Evolutionary conservation across 2,888 invertebrate species (phyloP).

Genomic region (Chouioia cunea): DNA sequence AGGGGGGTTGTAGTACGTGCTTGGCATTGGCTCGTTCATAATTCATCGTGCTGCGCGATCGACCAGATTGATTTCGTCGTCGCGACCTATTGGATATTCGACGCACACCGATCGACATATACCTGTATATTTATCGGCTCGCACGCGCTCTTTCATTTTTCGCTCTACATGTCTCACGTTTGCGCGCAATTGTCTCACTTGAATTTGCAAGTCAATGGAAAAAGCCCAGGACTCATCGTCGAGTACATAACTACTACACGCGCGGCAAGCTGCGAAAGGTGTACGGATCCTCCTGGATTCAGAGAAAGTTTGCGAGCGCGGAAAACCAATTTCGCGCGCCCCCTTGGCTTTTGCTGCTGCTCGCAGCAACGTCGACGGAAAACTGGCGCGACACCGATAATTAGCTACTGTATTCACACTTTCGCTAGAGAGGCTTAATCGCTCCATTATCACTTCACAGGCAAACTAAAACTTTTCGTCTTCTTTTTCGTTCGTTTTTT

Average conservation of each 20-base stretch:
- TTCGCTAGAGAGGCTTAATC: constrained; percentile 5
- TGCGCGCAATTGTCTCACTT: constrained; percentile 45
- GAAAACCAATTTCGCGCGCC: constrained; percentile 46
- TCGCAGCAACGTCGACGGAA: constrained; percentile 53
- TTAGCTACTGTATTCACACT: constrained; percentile 11
- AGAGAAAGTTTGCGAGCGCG: constrained; percentile 8
- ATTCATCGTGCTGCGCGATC: constrained; percentile 30
- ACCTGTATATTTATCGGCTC: constrained; percentile 13
- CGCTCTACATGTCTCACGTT: constrained; percentile 19
- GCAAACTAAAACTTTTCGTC: no score
- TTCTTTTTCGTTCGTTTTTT: no score
- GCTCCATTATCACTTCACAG: constrained; percentile 3
- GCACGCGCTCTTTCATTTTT: constrained; percentile 18
- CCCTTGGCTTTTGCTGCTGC: constrained; percentile 48
- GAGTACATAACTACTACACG: background rate
- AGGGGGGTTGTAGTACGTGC: no score
- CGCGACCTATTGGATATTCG: constrained; percentile 22
- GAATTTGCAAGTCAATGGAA: constrained; percentile 56
- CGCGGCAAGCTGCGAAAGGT: background rate
- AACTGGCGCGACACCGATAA: constrained; percentile 46
- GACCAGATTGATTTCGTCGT: constrained; percentile 35
- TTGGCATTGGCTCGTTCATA: constrained; percentile 6
- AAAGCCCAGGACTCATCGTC: constrained; percentile 40
- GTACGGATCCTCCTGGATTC: no score
- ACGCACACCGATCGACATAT: background rate